Percentiles rank a stretch among this genome's conserved stretches.
Evolutionary conservation across 2,888 invertebrate species (phyloP).

Genomic region (Tetheella fluctuosa): DNA sequence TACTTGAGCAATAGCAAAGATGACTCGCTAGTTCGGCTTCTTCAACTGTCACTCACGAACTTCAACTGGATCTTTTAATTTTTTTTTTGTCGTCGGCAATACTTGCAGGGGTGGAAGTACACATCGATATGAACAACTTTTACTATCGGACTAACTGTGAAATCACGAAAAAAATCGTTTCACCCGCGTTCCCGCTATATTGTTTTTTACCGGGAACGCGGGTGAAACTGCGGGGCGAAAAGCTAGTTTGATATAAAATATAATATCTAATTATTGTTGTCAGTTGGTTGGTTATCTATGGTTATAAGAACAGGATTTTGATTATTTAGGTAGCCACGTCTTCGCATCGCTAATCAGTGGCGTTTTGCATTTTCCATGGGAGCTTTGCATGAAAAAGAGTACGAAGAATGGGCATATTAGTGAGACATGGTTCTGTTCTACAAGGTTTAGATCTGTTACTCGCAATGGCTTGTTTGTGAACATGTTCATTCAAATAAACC

Average conservation of each 20-base stretch:
- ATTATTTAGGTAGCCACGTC: background rate
- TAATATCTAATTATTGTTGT: too few relatives aligned
- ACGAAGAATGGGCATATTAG: background rate
- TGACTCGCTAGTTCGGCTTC: conserved; percentile 42
- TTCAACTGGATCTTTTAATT: conserved; percentile 26
- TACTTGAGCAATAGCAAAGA: conserved; percentile 46
- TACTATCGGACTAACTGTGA: too few relatives aligned
- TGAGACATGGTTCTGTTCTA: background rate
- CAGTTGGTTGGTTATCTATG: background rate
- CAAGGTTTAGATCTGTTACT: conserved; percentile 10
- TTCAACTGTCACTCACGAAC: conserved; percentile 48
- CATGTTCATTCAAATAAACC: background rate
- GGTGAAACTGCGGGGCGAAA: too few relatives aligned
- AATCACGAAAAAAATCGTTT: too few relatives aligned
- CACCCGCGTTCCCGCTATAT: too few relatives aligned
- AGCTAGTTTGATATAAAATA: too few relatives aligned
- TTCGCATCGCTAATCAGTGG: too few relatives aligned
- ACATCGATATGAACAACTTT: too few relatives aligned
- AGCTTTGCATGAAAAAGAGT: background rate
- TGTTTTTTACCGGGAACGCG: too few relatives aligned
- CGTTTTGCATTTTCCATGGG: background rate
- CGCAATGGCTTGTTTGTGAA: background rate
- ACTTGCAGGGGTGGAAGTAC: too few relatives aligned
- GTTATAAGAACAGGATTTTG: background rate
- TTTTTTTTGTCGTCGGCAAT: too few relatives aligned